Evolutionary conservation across 1,140 invertebrate species (phyloP).

Genomic region (Cotesia glomerata): DNA sequence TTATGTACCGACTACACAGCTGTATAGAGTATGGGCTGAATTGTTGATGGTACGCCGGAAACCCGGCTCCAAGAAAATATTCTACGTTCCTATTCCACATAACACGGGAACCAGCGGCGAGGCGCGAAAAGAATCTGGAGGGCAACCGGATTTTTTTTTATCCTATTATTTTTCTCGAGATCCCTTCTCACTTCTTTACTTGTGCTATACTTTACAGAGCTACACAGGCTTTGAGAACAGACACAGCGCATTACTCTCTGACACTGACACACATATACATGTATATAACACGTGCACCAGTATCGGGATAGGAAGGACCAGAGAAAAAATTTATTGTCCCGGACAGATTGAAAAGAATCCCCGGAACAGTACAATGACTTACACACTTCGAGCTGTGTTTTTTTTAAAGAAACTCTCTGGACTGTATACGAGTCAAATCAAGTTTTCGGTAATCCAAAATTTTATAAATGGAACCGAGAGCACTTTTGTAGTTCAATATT

Average conservation of each 20-base stretch:
- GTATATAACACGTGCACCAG: slow-evolving; percentile 1
- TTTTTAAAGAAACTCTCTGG: background rate
- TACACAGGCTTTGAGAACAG: too few species aligned
- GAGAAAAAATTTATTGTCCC: slow-evolving; percentile 26
- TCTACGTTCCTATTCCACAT: background rate
- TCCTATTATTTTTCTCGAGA: background rate
- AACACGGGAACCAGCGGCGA: background rate
- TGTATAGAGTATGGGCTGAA: background rate
- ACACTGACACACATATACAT: background rate
- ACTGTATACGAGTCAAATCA: too few species aligned
- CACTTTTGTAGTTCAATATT: too few species aligned
- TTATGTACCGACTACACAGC: background rate
- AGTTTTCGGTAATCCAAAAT: too few species aligned
- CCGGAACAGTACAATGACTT: slow-evolving; percentile 28
- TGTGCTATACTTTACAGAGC: background rate
- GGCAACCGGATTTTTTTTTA: slow-evolving; percentile 9
- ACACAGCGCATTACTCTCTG: background rate
- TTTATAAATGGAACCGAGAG: too few species aligned
- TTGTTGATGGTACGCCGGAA: slow-evolving; percentile 6
- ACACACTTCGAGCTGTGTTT: slow-evolving; percentile 8
- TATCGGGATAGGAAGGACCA: slow-evolving; percentile 12
- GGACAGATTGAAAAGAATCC: slow-evolving; percentile 20
- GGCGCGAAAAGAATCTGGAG: background rate
- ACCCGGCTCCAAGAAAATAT: background rate
- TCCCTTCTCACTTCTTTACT: background rate